Evolutionary conservation across 1,140 invertebrate genomes (phyloP).

Genomic region (Caenorhabditis briggsae): DNA sequence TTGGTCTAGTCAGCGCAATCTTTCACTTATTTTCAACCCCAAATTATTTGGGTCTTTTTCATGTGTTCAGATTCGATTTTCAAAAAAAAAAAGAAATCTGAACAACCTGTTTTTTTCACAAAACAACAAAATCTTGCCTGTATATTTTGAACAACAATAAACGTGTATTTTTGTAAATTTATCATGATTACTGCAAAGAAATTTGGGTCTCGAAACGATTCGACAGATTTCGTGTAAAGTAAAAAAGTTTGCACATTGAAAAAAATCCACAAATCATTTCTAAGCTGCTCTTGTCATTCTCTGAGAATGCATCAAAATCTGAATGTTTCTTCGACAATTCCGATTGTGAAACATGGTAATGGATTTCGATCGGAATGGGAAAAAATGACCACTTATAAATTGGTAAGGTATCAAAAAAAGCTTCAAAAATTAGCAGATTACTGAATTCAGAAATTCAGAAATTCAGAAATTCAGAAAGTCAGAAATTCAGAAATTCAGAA

Average conservation of each 20-base stretch:
- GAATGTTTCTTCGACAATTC: constrained; percentile 8
- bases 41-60: not conserved
- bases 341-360: not conserved
- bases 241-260: too few relatives aligned
- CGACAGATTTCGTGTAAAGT: too few relatives aligned
- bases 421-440: too few relatives aligned
- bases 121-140: constrained; percentile 27
- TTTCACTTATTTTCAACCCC: not conserved
- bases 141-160: constrained; percentile 50
- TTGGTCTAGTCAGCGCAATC: constrained; percentile 34
- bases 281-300: too few relatives aligned
- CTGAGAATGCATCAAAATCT: too few relatives aligned
- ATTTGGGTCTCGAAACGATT: too few relatives aligned
- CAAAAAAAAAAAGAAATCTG: not conserved
- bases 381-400: constrained; percentile 18
- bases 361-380: constrained; percentile 40
- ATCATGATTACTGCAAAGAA: too few relatives aligned
- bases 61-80: not conserved
- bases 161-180: constrained; percentile 17
- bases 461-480: too few relatives aligned
- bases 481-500: too few relatives aligned
- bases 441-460: too few relatives aligned
- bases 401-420: not conserved
- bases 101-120: not conserved
- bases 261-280: too few relatives aligned